Base-by-base conservation (phyloP, 2,888 invertebrate species). In the Drosophila anomalata region DNA sequence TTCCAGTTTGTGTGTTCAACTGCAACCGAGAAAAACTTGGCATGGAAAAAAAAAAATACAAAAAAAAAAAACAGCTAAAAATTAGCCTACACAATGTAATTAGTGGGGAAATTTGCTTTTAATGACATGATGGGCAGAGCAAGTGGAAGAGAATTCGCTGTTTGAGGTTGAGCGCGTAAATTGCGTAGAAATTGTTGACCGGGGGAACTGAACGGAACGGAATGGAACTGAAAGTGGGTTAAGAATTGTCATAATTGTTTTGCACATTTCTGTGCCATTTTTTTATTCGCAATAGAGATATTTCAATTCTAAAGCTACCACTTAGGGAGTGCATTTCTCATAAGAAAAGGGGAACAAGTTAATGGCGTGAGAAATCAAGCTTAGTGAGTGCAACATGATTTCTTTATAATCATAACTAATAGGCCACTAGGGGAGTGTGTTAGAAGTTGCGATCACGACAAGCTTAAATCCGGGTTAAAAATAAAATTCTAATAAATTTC, bases 11-110 rank as follows among this genome's bases (percentile, higher is more conserved):
- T 20, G 11, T 9, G 22, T 20, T 54, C 51, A 62, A 72, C 67
- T 78, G 78, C 75, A 72, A 67, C 70, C 60, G 74, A 56, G 63
- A 77, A 76, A 42, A 53, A 48, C 36, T 52, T 62, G n/a, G n/a
- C n/a, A n/a, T 12, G 26, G 17, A 26, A 44, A 57, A n/a, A 41
- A 8, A 41, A 20, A 42, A 44, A 44, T 9, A 17, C 20, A 42
- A 42, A 42, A 42, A 44, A 44, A n/a, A 17, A 41, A 42, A 42
- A 42, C 11, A 9, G 14, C 41, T 20, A 6, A 41, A 72, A 81
- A 84, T 84, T 79, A 81, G 82, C 76, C 76, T 77, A 70, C 65
- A 76, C 63, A 65, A 65, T 84, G 81, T 79, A 84, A 84, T 84
- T 81, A 84, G 73, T 52, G 48, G 56, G 69, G 65, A 68, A 77